phyloP scores from a whole-genome alignment of 2,797 vertebrate species.

The Mustela erminea region DNA sequence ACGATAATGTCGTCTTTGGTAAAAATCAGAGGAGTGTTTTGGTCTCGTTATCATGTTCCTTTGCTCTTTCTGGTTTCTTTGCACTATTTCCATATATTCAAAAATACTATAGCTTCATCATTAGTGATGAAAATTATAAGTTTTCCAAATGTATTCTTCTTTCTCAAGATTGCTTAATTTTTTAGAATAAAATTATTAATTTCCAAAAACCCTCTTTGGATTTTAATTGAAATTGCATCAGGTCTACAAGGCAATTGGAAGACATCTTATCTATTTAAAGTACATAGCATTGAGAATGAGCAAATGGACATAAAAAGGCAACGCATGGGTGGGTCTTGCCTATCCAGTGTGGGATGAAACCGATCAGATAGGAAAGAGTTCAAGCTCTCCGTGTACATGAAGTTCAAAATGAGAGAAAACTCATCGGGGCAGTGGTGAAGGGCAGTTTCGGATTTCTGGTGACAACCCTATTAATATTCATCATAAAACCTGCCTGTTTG shows the following conservation, averaged over 20 bases:
- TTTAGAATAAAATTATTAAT: background rate
- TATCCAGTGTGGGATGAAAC: background rate
- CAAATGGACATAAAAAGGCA: background rate
- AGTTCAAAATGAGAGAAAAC: no score
- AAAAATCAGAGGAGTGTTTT: background rate
- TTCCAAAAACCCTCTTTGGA: background rate
- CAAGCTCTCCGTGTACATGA: background rate
- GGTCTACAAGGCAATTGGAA: background rate
- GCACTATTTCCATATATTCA: background rate
- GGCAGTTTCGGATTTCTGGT: fast-evolving
- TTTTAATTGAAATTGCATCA: background rate
- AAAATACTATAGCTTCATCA: background rate
- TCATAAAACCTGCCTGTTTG: background rate
- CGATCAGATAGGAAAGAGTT: background rate
- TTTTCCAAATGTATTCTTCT: background rate
- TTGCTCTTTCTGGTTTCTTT: background rate
- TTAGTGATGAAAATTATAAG: background rate
- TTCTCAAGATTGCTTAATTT: background rate
- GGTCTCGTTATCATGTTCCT: no score
- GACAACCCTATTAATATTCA: background rate
- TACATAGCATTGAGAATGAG: background rate
- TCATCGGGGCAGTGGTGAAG: background rate
- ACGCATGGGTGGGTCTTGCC: background rate
- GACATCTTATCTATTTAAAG: background rate
- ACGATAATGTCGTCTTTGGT: background rate